Base-by-base conservation (phyloP, 2,797 vertebrate genomes). In the Cirrhinus molitorella region DNA sequence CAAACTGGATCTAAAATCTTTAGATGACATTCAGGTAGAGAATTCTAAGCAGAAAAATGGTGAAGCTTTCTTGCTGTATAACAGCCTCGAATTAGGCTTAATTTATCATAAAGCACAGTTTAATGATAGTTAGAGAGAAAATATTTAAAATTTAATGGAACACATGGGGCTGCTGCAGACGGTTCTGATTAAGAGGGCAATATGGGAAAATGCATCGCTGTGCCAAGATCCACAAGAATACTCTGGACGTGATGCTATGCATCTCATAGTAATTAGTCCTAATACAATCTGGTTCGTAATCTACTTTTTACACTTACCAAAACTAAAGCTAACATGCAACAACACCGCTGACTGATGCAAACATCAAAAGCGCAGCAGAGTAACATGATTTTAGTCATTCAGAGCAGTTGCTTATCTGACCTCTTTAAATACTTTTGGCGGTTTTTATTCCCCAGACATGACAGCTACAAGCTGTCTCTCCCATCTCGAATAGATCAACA, bases 381-480 rank as follows among this genome's bases (percentile, higher is more conserved):
- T 59, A 19, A 23, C 68, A 80, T 59, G 25, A 47, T 34, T 71
- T 71, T 59, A 57, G 16, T 80, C 6, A 1, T 53, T 80, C n/a
- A 37, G 63, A 86, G 81, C 79, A 43, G n/a, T 78, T 82, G 79
- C 81, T 83, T 59, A 28, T 74, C 79, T 81, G 59, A 63, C 61
- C 53, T 31, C 65, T 53, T 77, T 51, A 49, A 84, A 74, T 61
- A 31, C 8, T 16, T 80, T 72, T 81, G 55, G 55, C 7, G 47
- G 17, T 66, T 88, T 68, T 45, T 55, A 61, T 57, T 43, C 55
- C 68, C 19, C 2, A 78, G 59, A 77, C 55, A 74, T 16, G 49
- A 61, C 81, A 83, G 34, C 31, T 63, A 81, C 66, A 79, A 84
- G 72, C 45, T 40, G 67, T 79, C 37, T 79, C 68, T 63, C 73